Base-by-base conservation (phyloP, 2,797 vertebrate species). In the Scarus forsteni region DNA sequence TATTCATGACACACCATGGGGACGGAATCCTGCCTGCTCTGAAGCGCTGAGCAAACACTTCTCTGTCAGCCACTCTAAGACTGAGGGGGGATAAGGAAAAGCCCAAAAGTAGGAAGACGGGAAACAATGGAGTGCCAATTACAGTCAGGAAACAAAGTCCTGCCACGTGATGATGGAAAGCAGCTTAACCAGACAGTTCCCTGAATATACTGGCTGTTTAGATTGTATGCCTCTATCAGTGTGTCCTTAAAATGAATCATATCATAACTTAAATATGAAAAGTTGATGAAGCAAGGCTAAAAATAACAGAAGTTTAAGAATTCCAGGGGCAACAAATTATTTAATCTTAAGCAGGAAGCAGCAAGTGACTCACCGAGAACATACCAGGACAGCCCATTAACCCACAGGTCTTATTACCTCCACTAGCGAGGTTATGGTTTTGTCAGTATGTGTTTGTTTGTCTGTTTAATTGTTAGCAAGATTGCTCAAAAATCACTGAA, bases 21-120 rank as follows among this genome's bases (percentile, higher is more conserved):
- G 87, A 91, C 55, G 71, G 77, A 77, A 79, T 88, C 79, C 86
- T 90, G 82, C 86, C 61, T 73, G 66, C 83, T 85, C 83, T 79
- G 72, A 80, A 89, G 80, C 82, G 92, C 93, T 92, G 92, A 92
- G 90, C 77, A 85, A 85, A 92, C 92, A 90, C 77, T 93, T 90
- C 51, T 34, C 61, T 69, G 70, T 71, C 44, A 84, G 81, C 84
- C 80, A 64, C 84, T 84, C 72, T 51, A 64, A 82, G 69, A 73
- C 77, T 54, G 53, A 18, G 66, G 81, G 81, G 46, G 81, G 67
- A 76, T 86, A 67, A 67, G 73, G 63, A 70, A 64, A 75, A 78
- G 75, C 73, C 69, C 50, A 73, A 60, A 69, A 81, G 73, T 59
- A 78, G 74, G 57, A 39, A 45, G 60, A 66, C 55, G 66, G 54